Percentiles rank a stretch among this genome's conserved stretches.
These are phyloP conservation scores for Tachina fera DNA, from an alignment of 2,888 invertebrate species.

Conservation along the genomic window DNA sequence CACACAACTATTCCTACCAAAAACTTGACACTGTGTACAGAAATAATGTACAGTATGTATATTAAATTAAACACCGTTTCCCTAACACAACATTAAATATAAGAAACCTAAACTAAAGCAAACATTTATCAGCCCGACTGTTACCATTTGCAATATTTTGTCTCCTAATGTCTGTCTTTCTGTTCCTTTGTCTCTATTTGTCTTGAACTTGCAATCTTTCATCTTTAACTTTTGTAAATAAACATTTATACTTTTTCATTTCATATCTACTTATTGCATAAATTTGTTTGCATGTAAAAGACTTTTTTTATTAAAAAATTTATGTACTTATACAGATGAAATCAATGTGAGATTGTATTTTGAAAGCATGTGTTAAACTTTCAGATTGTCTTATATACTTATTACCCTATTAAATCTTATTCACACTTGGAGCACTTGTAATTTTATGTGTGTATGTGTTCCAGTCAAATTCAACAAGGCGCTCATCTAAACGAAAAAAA, in stretches of 20 bases:
- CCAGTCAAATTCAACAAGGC: too few species aligned
- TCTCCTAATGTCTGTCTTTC: slow-evolving; percentile 30
- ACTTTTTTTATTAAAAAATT: too few species aligned
- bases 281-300: slow-evolving; percentile 32
- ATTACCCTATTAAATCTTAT: too few species aligned
- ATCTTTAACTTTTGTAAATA: slow-evolving; percentile 54
- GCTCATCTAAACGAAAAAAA: too few species aligned
- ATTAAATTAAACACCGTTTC: slow-evolving; percentile 25
- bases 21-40: slow-evolving; percentile 37
- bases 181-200: slow-evolving; percentile 15
- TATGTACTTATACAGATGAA: background rate
- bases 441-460: too few species aligned
- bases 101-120: background rate
- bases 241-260: background rate
- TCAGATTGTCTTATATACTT: background rate
- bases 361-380: background rate
- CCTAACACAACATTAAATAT: background rate
- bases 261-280: background rate
- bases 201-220: background rate
- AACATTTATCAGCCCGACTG: slow-evolving; percentile 11
- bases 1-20: slow-evolving; percentile 25
- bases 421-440: too few species aligned
- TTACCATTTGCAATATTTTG: slow-evolving; percentile 30
- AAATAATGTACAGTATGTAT: slow-evolving; percentile 17
- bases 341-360: too few species aligned